Conservation (phyloP, 35 echinoderm and acorn worm species). For the Holothuria glaberrima region DNA sequence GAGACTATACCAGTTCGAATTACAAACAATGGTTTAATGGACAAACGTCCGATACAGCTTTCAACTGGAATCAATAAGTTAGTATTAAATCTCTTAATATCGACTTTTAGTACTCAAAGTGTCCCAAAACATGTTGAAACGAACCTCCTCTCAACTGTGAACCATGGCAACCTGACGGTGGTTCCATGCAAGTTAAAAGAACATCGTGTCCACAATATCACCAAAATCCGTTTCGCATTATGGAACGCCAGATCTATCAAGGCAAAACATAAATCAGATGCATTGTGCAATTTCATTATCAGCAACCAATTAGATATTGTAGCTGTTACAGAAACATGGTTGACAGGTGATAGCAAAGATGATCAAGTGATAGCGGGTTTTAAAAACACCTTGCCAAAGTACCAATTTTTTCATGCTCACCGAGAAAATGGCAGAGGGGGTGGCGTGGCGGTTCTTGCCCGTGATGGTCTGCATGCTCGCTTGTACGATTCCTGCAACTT, state of each 20-base stretch:
- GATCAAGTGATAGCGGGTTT: background rate
- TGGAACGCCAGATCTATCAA: slow-evolving; percentile 1
- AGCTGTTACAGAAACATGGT: slow-evolving; percentile 24
- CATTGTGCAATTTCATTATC: slow-evolving; percentile 1
- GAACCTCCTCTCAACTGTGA: background rate
- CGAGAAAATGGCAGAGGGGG: background rate
- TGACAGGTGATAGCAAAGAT: background rate
- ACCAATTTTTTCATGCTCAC: background rate
- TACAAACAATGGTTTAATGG: background rate
- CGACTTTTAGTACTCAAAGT: background rate
- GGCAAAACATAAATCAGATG: background rate
- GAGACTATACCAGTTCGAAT: background rate
- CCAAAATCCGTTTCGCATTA: background rate
- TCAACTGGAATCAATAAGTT: background rate
- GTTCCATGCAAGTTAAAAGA: background rate
- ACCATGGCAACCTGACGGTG: background rate
- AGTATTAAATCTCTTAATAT: background rate
- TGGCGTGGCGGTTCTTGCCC: background rate
- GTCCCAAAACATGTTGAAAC: too few species aligned
- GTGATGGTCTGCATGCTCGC: too few species aligned
- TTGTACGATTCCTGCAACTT: slow-evolving; percentile 1
- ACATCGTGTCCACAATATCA: background rate
- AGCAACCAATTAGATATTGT: slow-evolving; percentile 16
- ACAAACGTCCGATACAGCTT: background rate
- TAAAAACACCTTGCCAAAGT: slow-evolving; percentile 3